Evolutionary conservation across 2,113 vertebrate genomes (phyloP), one percentile per base, ranked within the genome.

Genomic region (Siniperca chuatsi): DNA sequence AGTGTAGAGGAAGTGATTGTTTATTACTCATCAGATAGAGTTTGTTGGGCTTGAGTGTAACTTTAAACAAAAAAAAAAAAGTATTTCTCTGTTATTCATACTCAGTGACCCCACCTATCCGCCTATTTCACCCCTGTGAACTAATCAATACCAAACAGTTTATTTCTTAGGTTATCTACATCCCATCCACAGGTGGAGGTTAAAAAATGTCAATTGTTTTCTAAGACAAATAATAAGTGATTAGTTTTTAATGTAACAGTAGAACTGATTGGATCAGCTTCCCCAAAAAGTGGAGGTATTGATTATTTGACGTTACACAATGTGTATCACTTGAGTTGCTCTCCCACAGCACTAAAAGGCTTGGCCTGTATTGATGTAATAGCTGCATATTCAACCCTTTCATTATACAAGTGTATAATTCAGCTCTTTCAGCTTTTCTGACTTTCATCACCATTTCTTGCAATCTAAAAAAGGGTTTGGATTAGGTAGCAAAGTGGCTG

Each of bases 271-370:
- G 46, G 58, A 40, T 84, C 42, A 55, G 42, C 58, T 46, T 66
- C 29, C 23, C 11, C 50, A 18, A 75, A 74, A 81, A 42, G 50
- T 50, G 16, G 23, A 69, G 8, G 15, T 73, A 83, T 84, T 75
- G 79, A 89, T 88, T 85, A 81, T 46, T 52, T 57, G 55, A 81
- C 25, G 0, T 21, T 21, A n/a, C 40, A 77, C 75, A 80, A 61
- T 68, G 83, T 79, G 52, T 29, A 74, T 74, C 74, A 52, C 70
- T 82, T 6, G 3, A 66, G 40, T 42, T 48, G 42, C 79, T 80
- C 58, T 67, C 79, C 23, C 29, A 20, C 33, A 44, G 40, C 81
- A 73, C 74, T 57, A 61, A 79, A 42, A 75, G 20, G 15, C 10
- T 61, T 25, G 13, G 42, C 13, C 61, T 74, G 2, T 74, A 85